Percentiles rank a stretch among this genome's conserved stretches.
These are phyloP conservation scores for Chymomyza fuscimana DNA, from an alignment of 2,888 invertebrate species.

Conservation along the genomic window DNA sequence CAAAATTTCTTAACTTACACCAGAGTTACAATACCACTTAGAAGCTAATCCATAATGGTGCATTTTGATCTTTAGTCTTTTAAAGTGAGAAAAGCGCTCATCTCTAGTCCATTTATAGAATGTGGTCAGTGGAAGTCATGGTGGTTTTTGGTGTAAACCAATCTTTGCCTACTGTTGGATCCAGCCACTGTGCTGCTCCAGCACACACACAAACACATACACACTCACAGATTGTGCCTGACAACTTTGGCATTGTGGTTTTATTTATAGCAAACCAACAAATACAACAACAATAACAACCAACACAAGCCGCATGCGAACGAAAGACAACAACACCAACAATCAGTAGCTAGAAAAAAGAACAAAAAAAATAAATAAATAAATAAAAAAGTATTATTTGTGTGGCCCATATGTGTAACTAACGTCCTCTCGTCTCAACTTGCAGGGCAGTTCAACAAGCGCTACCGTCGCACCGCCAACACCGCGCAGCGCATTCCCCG, in stretches of 20 bases:
- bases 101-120: neutral
- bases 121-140: conserved; percentile 49
- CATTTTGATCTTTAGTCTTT: too few relatives aligned
- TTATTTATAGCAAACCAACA: conserved; percentile 49
- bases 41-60: too few relatives aligned
- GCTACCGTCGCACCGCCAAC: conserved; percentile 76
- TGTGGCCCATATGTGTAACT: conserved; percentile 28
- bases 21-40: too few relatives aligned
- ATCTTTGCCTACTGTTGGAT: conserved; percentile 42
- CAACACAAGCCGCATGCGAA: neutral
- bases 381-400: conserved; percentile 41
- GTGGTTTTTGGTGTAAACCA: conserved; percentile 56
- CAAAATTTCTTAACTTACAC: too few relatives aligned
- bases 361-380: neutral
- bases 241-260: conserved; percentile 38
- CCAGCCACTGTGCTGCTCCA: conserved; percentile 38
- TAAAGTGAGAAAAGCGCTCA: neutral
- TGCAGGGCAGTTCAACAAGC: conserved; percentile 64
- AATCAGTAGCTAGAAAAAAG: neutral
- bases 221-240: neutral
- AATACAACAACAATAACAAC: conserved; percentile 10
- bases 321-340: conserved; percentile 12
- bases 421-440: conserved; percentile 11
- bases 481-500: conserved; percentile 78
- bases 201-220: neutral